A percentile compares a stretch with the other conserved stretches of the same genome.
These are phyloP conservation scores for Tetragnatha montana DNA, from an alignment of 2,888 invertebrate species.

Conservation along the genomic window DNA sequence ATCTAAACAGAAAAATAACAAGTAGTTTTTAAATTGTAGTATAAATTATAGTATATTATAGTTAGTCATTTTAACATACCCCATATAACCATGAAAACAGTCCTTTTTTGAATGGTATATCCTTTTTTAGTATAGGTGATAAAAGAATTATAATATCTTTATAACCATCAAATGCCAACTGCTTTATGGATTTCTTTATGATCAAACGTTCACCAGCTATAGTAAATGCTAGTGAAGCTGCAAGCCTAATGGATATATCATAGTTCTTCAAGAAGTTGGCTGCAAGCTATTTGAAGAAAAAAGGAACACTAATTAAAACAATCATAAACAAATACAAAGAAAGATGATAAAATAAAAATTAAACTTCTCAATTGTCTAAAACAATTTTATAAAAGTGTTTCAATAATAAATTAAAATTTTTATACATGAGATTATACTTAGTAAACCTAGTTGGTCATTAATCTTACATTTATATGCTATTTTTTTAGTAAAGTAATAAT, in stretches of 20 bases:
- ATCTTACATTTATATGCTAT: background rate
- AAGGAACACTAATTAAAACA: background rate
- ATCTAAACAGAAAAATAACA: too few relatives aligned
- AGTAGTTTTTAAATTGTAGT: too few relatives aligned
- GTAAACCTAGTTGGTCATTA: too few relatives aligned
- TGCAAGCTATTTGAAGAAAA: conserved; percentile 46
- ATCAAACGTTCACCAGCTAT: conserved; percentile 70
- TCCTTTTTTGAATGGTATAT: conserved; percentile 68
- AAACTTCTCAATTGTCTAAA: too few relatives aligned
- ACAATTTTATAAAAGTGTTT: too few relatives aligned
- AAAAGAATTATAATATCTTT: conserved; percentile 64
- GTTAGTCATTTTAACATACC: conserved; percentile 31
- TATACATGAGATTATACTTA: too few relatives aligned
- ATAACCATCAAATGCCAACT: conserved; percentile 71
- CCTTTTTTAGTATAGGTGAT: conserved; percentile 58
- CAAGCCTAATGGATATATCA: conserved; percentile 52
- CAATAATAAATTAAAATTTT: too few relatives aligned
- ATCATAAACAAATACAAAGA: too few relatives aligned
- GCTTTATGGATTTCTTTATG: conserved; percentile 66
- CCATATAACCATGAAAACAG: conserved; percentile 70
- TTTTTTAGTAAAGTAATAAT: background rate
- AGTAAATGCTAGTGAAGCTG: conserved; percentile 65
- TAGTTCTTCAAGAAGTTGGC: conserved; percentile 62
- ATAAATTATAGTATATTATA: background rate
- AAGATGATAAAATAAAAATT: too few relatives aligned